Conservation (phyloP, 2,888 invertebrate species). For the Yponomeuta evonymella region DNA sequence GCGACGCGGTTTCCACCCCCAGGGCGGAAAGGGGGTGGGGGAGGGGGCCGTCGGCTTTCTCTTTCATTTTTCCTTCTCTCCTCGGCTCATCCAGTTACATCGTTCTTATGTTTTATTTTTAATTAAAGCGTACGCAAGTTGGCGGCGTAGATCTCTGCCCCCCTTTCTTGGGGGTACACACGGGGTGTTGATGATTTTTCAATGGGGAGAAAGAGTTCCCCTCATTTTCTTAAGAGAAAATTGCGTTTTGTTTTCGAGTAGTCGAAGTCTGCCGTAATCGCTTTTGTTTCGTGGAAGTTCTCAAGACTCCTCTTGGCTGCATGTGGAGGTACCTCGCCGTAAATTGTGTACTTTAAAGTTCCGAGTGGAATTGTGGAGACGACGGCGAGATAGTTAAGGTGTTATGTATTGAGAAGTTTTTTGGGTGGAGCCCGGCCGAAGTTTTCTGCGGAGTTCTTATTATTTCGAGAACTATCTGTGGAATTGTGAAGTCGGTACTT, state of each 20-base stretch:
- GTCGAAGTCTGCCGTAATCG: constrained; percentile 76
- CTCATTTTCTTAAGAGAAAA: constrained; percentile 77
- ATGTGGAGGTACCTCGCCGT: constrained; percentile 58
- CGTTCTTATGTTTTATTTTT: constrained; percentile 78
- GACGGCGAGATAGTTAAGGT: constrained; percentile 51
- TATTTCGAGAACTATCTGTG: neutral
- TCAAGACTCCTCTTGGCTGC: constrained; percentile 54
- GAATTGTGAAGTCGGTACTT: constrained; percentile 1
- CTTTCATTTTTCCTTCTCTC: constrained; percentile 77
- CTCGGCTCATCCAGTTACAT: constrained; percentile 77
- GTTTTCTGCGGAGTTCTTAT: constrained; percentile 15
- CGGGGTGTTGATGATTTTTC: constrained; percentile 76
- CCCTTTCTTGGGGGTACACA: constrained; percentile 59
- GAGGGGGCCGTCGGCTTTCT: constrained; percentile 64
- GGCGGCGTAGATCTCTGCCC: constrained; percentile 69
- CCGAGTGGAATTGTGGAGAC: constrained; percentile 48
- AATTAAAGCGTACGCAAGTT: constrained; percentile 77
- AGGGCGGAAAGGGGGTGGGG: constrained; percentile 41
- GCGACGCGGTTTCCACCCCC: constrained; percentile 50
- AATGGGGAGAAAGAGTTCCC: constrained; percentile 76
- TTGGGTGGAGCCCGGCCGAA: constrained; percentile 23
- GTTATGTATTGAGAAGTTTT: constrained; percentile 41
- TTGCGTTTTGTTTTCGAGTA: constrained; percentile 77
- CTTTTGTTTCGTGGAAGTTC: constrained; percentile 71
- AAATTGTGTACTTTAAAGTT: constrained; percentile 71